Evolutionary conservation across 2,888 invertebrate genomes (phyloP).

Genomic region (Andrena trimmerana): DNA sequence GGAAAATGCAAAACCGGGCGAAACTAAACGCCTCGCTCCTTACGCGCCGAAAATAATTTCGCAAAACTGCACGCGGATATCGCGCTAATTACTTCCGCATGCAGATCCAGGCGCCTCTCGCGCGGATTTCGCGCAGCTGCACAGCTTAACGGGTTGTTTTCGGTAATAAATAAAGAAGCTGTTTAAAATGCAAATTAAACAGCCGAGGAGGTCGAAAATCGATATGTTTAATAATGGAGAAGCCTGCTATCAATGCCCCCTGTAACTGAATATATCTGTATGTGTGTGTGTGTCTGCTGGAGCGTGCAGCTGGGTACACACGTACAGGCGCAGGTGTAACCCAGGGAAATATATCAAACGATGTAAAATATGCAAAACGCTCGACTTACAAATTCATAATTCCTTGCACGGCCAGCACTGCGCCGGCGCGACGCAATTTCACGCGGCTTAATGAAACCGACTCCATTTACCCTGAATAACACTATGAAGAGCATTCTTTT

Average conservation of each 20-base stretch:
- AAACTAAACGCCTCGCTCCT: background rate
- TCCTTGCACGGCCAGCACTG: constrained; percentile 19
- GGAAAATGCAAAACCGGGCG: background rate
- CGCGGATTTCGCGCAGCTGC: constrained; percentile 14
- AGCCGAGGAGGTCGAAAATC: constrained; percentile 46
- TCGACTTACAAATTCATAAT: constrained; percentile 42
- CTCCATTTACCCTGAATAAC: constrained; percentile 18
- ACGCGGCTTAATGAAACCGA: constrained; percentile 34
- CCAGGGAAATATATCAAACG: constrained; percentile 28
- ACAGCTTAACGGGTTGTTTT: constrained; percentile 38
- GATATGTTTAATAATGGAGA: constrained; percentile 47
- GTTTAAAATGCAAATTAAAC: constrained; percentile 58
- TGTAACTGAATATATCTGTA: background rate
- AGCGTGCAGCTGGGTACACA: background rate
- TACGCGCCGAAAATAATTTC: constrained; percentile 24
- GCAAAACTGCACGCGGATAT: constrained; percentile 21
- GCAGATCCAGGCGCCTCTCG: constrained; percentile 20
- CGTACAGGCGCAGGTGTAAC: background rate
- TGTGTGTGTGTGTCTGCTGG: rapidly evolving
- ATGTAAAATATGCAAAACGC: constrained; percentile 45
- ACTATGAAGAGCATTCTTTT: background rate
- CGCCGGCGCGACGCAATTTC: constrained; percentile 27
- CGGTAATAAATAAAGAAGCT: constrained; percentile 50
- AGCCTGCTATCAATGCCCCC: constrained; percentile 11
- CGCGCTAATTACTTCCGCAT: constrained; percentile 45